Percentiles rank a stretch among this genome's conserved stretches.
Evolutionary conservation across 2,797 vertebrate species (phyloP).

Genomic region (Xiphorhynchus erythropygius): DNA sequence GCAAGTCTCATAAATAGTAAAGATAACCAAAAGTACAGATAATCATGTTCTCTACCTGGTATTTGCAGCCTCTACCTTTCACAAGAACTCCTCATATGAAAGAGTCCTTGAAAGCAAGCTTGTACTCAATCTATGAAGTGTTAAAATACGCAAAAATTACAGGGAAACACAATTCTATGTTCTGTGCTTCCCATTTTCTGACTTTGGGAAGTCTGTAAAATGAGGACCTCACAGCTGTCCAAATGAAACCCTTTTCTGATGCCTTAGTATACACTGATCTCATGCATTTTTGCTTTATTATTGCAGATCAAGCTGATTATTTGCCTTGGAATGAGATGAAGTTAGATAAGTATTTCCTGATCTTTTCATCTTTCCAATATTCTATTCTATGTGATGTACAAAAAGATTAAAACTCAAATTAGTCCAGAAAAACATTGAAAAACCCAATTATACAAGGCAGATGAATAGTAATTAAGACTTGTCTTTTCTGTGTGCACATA

Average conservation of each 20-base stretch:
- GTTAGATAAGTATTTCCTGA: background rate
- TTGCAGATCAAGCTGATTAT: background rate
- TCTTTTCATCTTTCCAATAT: background rate
- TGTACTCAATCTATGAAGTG: background rate
- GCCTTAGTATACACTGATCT: background rate
- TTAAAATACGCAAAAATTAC: background rate
- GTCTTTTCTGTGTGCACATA: background rate
- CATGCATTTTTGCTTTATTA: background rate
- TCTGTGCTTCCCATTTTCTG: background rate
- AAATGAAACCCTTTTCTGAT: background rate
- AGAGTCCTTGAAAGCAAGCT: background rate
- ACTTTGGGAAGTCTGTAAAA: background rate
- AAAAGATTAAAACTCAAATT: background rate
- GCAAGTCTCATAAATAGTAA: background rate
- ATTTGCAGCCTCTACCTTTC: background rate
- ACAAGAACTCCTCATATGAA: background rate
- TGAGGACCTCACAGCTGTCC: background rate
- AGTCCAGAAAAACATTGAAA: background rate
- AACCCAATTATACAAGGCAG: background rate
- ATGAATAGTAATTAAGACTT: background rate
- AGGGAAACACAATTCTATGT: background rate
- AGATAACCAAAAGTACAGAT: background rate
- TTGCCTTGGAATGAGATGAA: background rate
- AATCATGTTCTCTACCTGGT: background rate
- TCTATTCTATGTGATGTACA: background rate